Conservation (phyloP, 2,797 vertebrate species). For the Coregonus ussuriensis region DNA sequence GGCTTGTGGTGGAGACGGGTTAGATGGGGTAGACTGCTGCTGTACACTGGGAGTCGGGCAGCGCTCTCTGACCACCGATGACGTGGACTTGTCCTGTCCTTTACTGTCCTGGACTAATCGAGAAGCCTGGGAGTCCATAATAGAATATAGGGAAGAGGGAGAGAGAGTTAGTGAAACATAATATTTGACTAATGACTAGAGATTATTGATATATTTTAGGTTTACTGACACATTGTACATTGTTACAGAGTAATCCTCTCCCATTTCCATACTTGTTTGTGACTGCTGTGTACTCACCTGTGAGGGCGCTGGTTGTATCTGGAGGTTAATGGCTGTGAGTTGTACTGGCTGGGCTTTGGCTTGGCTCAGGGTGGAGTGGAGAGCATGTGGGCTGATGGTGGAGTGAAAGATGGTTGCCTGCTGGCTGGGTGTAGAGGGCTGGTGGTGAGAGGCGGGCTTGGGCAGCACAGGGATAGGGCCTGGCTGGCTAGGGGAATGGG, state of each 20-base stretch:
- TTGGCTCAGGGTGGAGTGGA: constrained; percentile 76
- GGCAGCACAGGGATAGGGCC: constrained; percentile 67
- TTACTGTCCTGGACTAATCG: constrained; percentile 77
- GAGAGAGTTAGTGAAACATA: neutral
- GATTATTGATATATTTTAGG: too few relatives aligned
- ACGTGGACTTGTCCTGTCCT: constrained; percentile 77
- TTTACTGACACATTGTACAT: too few relatives aligned
- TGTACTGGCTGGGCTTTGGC: constrained; percentile 88
- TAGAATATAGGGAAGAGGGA: constrained; percentile 6
- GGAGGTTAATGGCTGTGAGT: constrained; percentile 91
- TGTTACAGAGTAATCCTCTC: neutral
- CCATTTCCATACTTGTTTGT: neutral
- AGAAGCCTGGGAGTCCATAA: constrained; percentile 70
- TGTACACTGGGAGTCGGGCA: constrained; percentile 59
- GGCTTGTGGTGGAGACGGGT: constrained; percentile 56
- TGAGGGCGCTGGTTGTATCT: constrained; percentile 81
- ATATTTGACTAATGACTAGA: too few relatives aligned
- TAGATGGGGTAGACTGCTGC: constrained; percentile 6
- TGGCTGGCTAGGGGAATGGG: constrained; percentile 55
- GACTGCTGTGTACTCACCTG: constrained; percentile 30
- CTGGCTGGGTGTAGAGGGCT: constrained; percentile 63
- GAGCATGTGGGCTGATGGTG: constrained; percentile 76
- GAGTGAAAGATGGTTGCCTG: constrained; percentile 84
- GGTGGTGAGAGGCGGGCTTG: constrained; percentile 68
- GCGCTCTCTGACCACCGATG: constrained; percentile 79